These are phyloP conservation scores for Macrochelys suwanniensis DNA, from an alignment of 2,797 vertebrate species.

Conservation along the genomic window DNA sequence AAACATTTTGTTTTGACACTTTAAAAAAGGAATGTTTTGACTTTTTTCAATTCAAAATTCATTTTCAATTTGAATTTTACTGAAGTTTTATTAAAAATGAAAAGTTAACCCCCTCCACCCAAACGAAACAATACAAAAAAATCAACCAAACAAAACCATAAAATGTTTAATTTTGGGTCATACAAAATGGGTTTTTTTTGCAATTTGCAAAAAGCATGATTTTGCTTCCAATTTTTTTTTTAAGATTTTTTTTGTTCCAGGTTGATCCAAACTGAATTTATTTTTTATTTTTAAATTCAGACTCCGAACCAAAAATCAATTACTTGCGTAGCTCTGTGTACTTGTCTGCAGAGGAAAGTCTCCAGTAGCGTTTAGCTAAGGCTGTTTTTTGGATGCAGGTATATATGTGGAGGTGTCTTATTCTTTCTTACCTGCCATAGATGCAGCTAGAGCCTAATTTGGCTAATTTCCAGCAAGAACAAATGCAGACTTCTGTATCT, in stretches of 20 bases:
- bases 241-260: neutral
- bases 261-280: neutral
- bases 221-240: neutral
- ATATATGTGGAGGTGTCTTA: neutral
- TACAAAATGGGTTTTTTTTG: neutral
- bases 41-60: neutral
- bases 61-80: neutral
- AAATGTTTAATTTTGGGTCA: neutral
- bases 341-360: neutral
- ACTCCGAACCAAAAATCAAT: neutral
- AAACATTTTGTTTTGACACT: neutral
- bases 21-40: neutral
- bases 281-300: neutral
- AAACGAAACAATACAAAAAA: neutral
- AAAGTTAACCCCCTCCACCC: neutral
- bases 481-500: fast-evolving
- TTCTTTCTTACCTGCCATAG: neutral
- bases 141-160: neutral
- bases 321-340: neutral
- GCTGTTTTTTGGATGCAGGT: neutral
- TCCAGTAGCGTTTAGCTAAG: neutral
- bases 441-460: neutral
- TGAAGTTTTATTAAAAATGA: neutral
- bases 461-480: neutral
- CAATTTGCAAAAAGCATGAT: neutral